Base-by-base conservation (phyloP, 2,797 vertebrate genomes). In the Coranthus polyacanthus region DNA sequence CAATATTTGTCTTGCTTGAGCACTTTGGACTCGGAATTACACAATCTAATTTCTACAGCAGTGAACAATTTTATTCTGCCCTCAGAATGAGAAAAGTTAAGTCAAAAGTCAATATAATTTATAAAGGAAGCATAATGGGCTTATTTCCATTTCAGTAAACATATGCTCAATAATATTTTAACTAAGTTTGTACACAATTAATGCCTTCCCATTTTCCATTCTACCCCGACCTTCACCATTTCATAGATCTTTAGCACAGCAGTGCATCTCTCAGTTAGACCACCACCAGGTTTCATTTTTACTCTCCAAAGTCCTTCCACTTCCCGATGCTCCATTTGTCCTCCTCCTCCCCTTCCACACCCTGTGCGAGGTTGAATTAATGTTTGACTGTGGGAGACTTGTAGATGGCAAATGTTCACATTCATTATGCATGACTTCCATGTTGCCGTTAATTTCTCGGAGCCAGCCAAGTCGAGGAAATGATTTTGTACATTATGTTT, bases 401-500 rank as follows among this genome's bases (percentile, higher is more conserved):
- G 90, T 90, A 90, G 87, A 89, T 90, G 84, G 88, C 87, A 89
- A 92, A 92, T 91, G 87, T 92, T 92, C 81, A 79, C 87, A 94
- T 93, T 92, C 86, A 93, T 94, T 93, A 92, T 92, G 89, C 88
- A 93, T 92, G 89, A 92, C 90, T 91, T 87, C 88, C 83, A 86
- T 92, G 86, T 91, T 92, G 84, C 88, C 82, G 89, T 93, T 92
- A 86, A 93, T 93, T 94, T 91, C 85, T 93, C 53, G 84, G 90
- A 90, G 90, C 85, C 85, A 79, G 85, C 81, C 86, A 91, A 93
- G 91, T 91, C 78, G 82, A 90, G 87, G 85, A 90, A 89, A 87
- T 93, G 89, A 92, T 93, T 93, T 88, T 90, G 85, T 92, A 89
- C 90, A 83, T 93, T 88, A 93, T 92, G 88, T 93, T 92, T 93